These are phyloP conservation scores for Thamnophis elegans DNA, from an alignment of 2,797 vertebrate species.

Conservation along the genomic window DNA sequence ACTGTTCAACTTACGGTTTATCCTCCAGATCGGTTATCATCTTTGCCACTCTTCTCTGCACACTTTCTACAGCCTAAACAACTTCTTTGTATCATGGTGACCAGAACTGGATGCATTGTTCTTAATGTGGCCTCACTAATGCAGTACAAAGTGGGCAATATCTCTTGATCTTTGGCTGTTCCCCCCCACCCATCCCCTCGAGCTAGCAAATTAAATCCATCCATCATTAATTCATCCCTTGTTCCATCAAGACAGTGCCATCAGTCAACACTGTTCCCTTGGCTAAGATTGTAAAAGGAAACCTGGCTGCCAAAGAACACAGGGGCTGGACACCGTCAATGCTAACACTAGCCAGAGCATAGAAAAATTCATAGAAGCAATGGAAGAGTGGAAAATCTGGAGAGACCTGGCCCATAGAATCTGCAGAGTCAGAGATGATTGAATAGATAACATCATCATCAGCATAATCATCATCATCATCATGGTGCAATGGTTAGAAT, in stretches of 20 bases:
- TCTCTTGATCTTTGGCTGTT: background rate
- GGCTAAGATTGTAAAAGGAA: conserved; percentile 7
- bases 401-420: background rate
- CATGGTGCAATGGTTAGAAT: too few species aligned
- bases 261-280: conserved; percentile 60
- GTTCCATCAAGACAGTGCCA: conserved; percentile 18
- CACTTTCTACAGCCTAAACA: background rate
- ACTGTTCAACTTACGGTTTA: background rate
- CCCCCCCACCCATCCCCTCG: too few species aligned
- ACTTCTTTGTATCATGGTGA: background rate
- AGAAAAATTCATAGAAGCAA: background rate
- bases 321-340: background rate
- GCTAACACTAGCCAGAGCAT: background rate
- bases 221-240: conserved; percentile 44
- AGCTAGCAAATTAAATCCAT: conserved; percentile 26
- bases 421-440: background rate
- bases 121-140: background rate
- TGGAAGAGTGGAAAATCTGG: background rate
- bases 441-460: too few species aligned
- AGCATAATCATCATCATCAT: background rate
- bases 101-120: background rate
- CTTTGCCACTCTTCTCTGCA: background rate
- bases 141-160: background rate
- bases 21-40: background rate
- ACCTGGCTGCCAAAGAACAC: background rate